These are phyloP conservation scores for Istiophorus platypterus DNA, from an alignment of 2,113 vertebrate species.

Conservation along the genomic window DNA sequence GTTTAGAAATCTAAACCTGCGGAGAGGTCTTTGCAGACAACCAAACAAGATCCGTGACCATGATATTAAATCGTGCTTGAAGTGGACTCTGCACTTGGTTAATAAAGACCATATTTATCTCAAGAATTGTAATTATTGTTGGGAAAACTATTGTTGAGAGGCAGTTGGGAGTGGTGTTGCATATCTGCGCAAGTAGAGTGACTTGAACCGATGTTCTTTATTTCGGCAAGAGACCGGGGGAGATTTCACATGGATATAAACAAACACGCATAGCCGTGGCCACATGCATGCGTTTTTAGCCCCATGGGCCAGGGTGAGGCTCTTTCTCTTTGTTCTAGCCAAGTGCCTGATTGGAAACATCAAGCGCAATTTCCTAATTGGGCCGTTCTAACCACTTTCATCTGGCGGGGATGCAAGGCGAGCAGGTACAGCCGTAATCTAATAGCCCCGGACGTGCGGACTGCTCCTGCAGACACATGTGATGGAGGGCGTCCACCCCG, in stretches of 20 bases:
- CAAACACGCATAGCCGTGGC: constrained; percentile 16
- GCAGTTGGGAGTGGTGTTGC: constrained; percentile 34
- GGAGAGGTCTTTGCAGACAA: constrained; percentile 31
- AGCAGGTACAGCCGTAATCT: constrained; percentile 82
- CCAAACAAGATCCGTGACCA: constrained; percentile 44
- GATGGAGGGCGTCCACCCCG: constrained; percentile 64
- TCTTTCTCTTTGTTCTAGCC: constrained; percentile 77
- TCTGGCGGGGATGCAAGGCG: constrained; percentile 70
- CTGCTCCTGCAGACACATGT: constrained; percentile 47
- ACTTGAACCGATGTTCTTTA: constrained; percentile 60
- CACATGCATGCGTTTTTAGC: constrained; percentile 43
- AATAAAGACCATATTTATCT: constrained; percentile 60
- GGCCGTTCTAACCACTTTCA: constrained; percentile 81
- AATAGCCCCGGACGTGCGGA: constrained; percentile 66
- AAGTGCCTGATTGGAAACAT: constrained; percentile 83
- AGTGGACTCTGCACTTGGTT: constrained; percentile 42
- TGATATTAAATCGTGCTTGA: constrained; percentile 49
- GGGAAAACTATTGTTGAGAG: constrained; percentile 27
- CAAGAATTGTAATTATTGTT: constrained; percentile 52
- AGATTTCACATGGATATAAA: constrained; percentile 34
- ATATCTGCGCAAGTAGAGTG: constrained; percentile 43
- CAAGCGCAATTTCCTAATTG: constrained; percentile 79
- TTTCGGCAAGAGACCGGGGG: constrained; percentile 47
- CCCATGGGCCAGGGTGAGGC: constrained; percentile 61
- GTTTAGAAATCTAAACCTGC: constrained; percentile 58